phyloP scores from a whole-genome alignment of 2,888 invertebrate species.

The Leptinotarsa rubiginosa region DNA sequence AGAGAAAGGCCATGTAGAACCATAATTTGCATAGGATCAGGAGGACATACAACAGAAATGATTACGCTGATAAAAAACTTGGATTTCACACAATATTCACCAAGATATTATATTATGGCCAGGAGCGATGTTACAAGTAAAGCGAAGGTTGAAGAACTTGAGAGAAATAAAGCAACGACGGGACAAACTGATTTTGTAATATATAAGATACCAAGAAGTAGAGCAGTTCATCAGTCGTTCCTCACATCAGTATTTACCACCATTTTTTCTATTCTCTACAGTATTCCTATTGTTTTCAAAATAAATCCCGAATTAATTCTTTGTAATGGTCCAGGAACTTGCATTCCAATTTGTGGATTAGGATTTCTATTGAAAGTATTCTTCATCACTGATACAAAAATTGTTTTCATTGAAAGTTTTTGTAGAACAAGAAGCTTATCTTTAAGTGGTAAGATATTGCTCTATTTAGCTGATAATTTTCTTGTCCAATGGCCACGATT shows the following conservation, averaged over 20 bases:
- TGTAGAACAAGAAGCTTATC: constrained; percentile 93
- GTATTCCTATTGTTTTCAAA: constrained; percentile 76
- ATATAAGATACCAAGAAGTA: constrained; percentile 81
- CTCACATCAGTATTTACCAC: constrained; percentile 84
- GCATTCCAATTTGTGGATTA: constrained; percentile 88
- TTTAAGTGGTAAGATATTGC: constrained; percentile 87
- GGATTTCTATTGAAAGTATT: constrained; percentile 80
- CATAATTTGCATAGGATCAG: constrained; percentile 80
- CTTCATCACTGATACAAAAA: constrained; percentile 75
- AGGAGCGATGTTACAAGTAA: constrained; percentile 82
- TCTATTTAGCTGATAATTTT: constrained; percentile 85
- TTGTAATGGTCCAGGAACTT: constrained; percentile 97
- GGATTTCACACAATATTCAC: constrained; percentile 74
- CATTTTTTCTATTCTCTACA: constrained; percentile 75
- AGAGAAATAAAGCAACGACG: constrained; percentile 55
- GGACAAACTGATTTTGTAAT: constrained; percentile 66
- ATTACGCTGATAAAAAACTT: constrained; percentile 77
- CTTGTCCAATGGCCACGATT: constrained; percentile 94
- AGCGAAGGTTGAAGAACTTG: constrained; percentile 73
- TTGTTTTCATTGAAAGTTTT: constrained; percentile 94
- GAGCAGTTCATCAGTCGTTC: constrained; percentile 90
- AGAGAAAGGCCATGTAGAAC: constrained; percentile 64
- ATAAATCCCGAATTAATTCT: constrained; percentile 84
- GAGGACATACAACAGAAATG: constrained; percentile 97
- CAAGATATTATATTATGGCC: constrained; percentile 83